These are phyloP conservation scores for Gila orcuttii DNA, from an alignment of 2,113 vertebrate species.

Conservation along the genomic window DNA sequence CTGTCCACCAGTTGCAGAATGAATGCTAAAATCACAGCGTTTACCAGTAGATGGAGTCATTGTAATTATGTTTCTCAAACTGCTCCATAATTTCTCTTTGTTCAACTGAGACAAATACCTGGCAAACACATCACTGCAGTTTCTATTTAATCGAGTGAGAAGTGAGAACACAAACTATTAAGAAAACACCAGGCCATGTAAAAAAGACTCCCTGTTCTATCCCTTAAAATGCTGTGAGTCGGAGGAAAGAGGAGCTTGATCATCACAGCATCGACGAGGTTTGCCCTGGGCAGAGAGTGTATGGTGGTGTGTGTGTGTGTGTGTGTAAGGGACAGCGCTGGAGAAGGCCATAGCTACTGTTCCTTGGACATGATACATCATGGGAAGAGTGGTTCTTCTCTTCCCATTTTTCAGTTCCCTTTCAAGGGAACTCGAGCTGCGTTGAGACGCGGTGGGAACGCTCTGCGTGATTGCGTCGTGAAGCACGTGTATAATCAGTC, in stretches of 20 bases:
- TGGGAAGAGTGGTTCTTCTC: too few species aligned
- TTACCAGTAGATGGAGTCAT: conserved; percentile 42
- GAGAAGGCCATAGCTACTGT: too few species aligned
- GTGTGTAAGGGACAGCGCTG: not conserved
- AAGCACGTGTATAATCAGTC: too few species aligned
- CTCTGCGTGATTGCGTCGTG: too few species aligned
- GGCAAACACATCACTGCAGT: not conserved
- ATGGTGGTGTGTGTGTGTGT: not conserved
- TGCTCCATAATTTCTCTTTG: not conserved
- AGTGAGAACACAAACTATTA: too few species aligned
- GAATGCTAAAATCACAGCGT: not conserved
- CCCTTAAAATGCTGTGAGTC: not conserved
- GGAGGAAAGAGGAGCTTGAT: not conserved
- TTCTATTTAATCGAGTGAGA: not conserved
- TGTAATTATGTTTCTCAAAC: not conserved
- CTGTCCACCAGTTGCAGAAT: not conserved
- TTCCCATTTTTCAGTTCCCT: too few species aligned
- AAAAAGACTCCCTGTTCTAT: not conserved
- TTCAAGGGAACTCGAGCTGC: too few species aligned
- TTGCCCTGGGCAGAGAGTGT: not conserved
- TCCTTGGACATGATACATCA: too few species aligned
- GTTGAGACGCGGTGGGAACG: too few species aligned
- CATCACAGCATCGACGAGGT: not conserved
- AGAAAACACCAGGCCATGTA: too few species aligned
- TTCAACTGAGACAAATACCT: not conserved